These are phyloP conservation scores for Neuroterus valhalla DNA, from an alignment of 1,140 invertebrate genomes.

Conservation along the genomic window DNA sequence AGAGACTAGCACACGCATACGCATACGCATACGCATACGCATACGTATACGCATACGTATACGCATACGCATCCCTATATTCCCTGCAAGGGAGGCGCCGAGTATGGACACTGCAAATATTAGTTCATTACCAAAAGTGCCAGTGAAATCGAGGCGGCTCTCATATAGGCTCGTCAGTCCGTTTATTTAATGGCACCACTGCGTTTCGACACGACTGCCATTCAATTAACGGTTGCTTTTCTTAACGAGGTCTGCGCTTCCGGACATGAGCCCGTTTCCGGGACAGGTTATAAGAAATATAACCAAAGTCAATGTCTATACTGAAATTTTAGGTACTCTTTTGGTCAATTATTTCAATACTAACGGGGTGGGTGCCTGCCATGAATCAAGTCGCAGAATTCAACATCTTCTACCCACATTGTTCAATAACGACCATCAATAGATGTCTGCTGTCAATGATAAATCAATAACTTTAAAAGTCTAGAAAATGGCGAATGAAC, in stretches of 20 bases:
- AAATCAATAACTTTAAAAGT: no score
- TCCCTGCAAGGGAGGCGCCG: constrained; percentile 41
- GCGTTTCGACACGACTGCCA: constrained; percentile 20
- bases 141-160: constrained; percentile 60
- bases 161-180: constrained; percentile 58
- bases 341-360: no score
- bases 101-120: constrained; percentile 71
- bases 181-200: constrained; percentile 66
- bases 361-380: no score
- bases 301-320: neutral
- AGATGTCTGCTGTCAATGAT: no score
- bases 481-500: no score
- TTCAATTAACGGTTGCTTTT: constrained; percentile 26
- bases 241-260: constrained; percentile 23
- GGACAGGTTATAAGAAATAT: neutral
- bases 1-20: constrained; percentile 37
- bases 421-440: no score
- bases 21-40: no score
- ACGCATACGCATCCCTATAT: no score
- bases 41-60: no score
- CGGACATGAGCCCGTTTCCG: constrained; percentile 1
- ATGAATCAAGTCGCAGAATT: no score
- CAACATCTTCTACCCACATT: no score
- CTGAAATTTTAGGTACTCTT: neutral
- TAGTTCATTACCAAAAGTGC: constrained; percentile 75